Evolutionary conservation across 2,113 vertebrate species (phyloP).

Genomic region (Athene cunicularia): DNA sequence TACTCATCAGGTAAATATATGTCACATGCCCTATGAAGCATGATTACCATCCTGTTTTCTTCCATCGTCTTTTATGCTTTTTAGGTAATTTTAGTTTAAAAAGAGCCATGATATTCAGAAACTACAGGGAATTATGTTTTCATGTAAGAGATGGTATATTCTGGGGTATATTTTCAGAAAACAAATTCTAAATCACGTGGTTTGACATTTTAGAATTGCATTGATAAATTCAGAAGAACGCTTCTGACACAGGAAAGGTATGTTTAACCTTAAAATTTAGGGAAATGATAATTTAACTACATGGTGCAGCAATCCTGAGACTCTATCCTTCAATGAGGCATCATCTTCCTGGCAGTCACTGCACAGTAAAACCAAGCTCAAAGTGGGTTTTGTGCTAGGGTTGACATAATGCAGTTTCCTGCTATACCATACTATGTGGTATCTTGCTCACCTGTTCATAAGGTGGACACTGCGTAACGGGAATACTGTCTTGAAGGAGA

Average conservation of each 20-base stretch:
- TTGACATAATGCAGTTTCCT: not conserved
- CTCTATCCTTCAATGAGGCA: not conserved
- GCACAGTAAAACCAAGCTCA: not conserved
- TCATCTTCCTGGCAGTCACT: not conserved
- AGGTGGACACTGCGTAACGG: accelerated
- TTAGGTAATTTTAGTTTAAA: not conserved
- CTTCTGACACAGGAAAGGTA: not conserved
- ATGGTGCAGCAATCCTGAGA: not conserved
- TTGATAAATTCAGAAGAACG: not conserved
- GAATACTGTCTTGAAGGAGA: not conserved
- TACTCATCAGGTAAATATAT: not conserved
- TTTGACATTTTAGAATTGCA: not conserved
- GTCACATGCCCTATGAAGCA: not conserved
- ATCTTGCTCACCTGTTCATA: not conserved
- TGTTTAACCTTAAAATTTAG: not conserved
- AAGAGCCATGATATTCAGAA: not conserved
- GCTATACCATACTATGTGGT: not conserved
- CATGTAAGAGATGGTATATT: not conserved
- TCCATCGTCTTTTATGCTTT: not conserved
- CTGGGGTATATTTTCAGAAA: not conserved
- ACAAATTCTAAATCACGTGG: not conserved
- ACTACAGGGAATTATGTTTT: not conserved
- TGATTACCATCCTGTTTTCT: not conserved
- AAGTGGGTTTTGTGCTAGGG: not conserved
- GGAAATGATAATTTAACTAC: not conserved